A percentile compares a stretch with the other conserved stretches of the same genome.
Conservation (phyloP, 2,797 vertebrate species). For the Acanthiza pusilla region DNA sequence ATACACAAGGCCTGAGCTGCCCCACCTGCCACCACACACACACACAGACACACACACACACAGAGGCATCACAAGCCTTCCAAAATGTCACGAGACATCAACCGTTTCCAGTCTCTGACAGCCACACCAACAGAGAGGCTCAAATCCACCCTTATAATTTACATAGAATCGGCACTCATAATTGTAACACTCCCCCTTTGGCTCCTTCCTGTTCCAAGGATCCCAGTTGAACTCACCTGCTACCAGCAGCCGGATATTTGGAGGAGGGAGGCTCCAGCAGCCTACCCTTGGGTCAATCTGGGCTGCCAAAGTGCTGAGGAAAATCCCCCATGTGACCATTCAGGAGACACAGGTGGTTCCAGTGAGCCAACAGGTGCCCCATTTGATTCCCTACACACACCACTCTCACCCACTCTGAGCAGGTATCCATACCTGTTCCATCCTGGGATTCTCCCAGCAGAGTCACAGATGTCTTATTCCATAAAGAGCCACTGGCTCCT, state of each 20-base stretch:
- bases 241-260: background rate
- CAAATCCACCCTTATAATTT: background rate
- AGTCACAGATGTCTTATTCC: background rate
- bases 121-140: background rate
- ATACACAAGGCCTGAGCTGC: too few species aligned
- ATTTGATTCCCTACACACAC: background rate
- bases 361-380: rapidly evolving
- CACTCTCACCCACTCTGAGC: background rate
- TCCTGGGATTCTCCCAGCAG: background rate
- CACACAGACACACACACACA: too few species aligned
- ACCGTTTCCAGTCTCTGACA: too few species aligned
- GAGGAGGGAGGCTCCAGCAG: background rate
- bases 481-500: background rate
- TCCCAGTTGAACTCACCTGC: background rate
- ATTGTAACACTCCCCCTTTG: background rate
- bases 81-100: too few species aligned
- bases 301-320: background rate
- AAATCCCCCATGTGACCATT: background rate
- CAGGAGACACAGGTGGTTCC: rapidly evolving
- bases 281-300: background rate
- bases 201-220: background rate
- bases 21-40: too few species aligned
- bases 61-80: too few species aligned
- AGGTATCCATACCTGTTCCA: rapidly evolving
- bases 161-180: too few species aligned